These are phyloP conservation scores for Pseudomyrmex gracilis DNA, from an alignment of 1,140 invertebrate species.

Conservation along the genomic window DNA sequence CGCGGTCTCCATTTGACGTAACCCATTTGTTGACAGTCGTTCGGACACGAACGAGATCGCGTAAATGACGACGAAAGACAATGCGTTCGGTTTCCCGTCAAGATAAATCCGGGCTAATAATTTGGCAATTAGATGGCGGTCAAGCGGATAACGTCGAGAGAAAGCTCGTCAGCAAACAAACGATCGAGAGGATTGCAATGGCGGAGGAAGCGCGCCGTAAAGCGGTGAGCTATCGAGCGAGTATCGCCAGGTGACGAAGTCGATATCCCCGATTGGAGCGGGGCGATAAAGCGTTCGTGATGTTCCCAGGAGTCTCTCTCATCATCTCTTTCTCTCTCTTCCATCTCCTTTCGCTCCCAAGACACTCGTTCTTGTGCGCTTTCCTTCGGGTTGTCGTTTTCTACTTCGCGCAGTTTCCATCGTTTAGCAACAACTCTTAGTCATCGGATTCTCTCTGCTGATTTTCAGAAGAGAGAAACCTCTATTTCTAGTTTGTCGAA, in stretches of 20 bases:
- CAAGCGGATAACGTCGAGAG: constrained; percentile 60
- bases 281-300: constrained; percentile 69
- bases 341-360: not conserved
- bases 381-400: not conserved
- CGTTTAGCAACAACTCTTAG: not conserved
- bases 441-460: not conserved
- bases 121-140: constrained; percentile 64
- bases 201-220: constrained; percentile 29
- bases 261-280: constrained; percentile 65
- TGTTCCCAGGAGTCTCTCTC: constrained; percentile 47
- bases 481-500: not conserved
- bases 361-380: not conserved
- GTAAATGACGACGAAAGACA: constrained; percentile 31
- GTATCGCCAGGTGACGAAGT: constrained; percentile 59
- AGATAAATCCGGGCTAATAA: constrained; percentile 63
- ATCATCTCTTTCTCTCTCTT: constrained; percentile 10
- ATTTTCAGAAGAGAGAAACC: not conserved
- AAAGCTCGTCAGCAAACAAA: constrained; percentile 21
- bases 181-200: constrained; percentile 47
- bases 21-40: not conserved
- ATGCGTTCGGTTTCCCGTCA: constrained; percentile 36
- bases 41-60: too few relatives aligned
- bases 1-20: constrained; percentile 8
- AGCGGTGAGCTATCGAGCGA: constrained; percentile 48
- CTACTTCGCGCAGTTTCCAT: constrained; percentile 22